Base-by-base conservation (phyloP, 2,113 vertebrate species). In the Cyanoramphus novaezelandiae region DNA sequence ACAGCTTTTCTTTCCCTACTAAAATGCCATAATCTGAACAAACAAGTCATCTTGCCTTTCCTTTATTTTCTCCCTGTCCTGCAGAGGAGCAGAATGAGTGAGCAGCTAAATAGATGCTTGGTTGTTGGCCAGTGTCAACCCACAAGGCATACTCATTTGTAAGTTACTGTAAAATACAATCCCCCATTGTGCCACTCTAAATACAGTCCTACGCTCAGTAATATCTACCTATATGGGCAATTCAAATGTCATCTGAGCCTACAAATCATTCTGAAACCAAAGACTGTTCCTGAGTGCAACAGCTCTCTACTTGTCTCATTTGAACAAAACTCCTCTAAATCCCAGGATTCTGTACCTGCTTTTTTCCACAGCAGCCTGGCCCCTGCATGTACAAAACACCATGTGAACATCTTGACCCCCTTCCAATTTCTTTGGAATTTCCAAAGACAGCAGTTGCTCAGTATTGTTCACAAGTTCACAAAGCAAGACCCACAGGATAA, bases 331-430 rank as follows among this genome's bases (percentile, higher is more conserved):
- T 50, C 16, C 13, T 23, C 0, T 5, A 24, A 62, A 17, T 35
- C 19, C 15, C 33, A 82, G 20, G 18, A 53, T 46, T 53, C 47
- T 19, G 14, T 23, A 71, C 5, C 52, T 33, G 4, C 21, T 75
- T 53, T 63, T 59, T 82, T 5, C 11, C 28, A 47, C 29, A 60
- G 29, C 37, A 90, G 29, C 29, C 31, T 35, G 4, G 10, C 44
- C 35, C 20, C 17, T 0, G 0, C 0, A 1, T 6, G 23, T 19
- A 41, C 31, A 25, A 37, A 1, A 52, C 10, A 9, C 21, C 41
- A 63, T 25, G 7, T 3, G 21, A 81, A 65, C 23, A 49, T 17
- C 39, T 14, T 0, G 2, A 20, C 29, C 50, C 43, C n/a, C 17
- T 29, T 59, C 46, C 17, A 24, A 3, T 17, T n/a, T 37, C 7